Evolutionary conservation across 2,113 vertebrate genomes (phyloP), one percentile per base, ranked within the genome.

Genomic region (Mustela lutreola): DNA sequence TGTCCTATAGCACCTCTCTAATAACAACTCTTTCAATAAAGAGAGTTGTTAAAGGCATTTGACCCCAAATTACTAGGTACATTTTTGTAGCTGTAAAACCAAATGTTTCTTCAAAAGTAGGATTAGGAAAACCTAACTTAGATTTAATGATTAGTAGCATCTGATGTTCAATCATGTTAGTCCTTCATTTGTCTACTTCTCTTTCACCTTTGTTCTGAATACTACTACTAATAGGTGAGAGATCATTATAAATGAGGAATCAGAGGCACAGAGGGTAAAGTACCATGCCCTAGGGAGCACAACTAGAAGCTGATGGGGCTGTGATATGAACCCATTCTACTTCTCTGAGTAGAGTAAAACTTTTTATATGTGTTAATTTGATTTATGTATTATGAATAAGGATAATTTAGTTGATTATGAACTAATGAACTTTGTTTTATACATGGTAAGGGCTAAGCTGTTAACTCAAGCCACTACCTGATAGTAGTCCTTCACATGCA

Each of bases 71-170:
- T 89, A 36, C 67, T 91, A 87, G 12, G 16, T 93, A 91, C 10
- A 71, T 91, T 92, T 95, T 71, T 84, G 6, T 67, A 84, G 71
- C 95, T 92, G 81, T 60, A 80, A 94, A 93, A 70, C 48, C 58
- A 81, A 73, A 86, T 9, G 1, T 92, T 81, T 88, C 67, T 91
- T 94, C 76, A 88, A 60, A 94, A 89, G 33, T 39, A 76, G 33
- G 16, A 83, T 62, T 83, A 82, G 48, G 76, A 82, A 92, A 83
- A 76, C 42, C 11, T 78, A 93, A 88, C 14, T 53, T 91, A 81
- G 28, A 62, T 89, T 76, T 60, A 86, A 50, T 60, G 22, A 75
- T 91, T 62, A 89, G 56, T 65, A 39, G 22, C 11, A 89, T 24
- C 75, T 91, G 39, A 19, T 45, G 11, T 76, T 78, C 89, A 85